Percentiles rank a stretch among this genome's conserved stretches.
Evolutionary conservation across 2,888 invertebrate species (phyloP).

Genomic region (Busseola fusca): DNA sequence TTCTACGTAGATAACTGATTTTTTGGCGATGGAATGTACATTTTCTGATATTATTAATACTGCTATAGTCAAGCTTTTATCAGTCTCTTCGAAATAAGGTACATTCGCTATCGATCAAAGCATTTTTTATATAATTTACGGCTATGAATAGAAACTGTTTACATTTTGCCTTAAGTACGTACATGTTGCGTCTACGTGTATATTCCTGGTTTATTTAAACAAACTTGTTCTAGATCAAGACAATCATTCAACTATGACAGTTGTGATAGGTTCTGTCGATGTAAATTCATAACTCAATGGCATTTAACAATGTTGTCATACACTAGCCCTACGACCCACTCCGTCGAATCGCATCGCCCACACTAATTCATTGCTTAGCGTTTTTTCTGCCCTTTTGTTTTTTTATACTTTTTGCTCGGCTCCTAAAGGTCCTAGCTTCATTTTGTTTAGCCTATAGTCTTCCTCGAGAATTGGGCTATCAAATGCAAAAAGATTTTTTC

Average conservation of each 20-base stretch:
- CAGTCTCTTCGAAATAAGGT: background rate
- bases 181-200: constrained; percentile 3
- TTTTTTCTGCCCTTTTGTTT: background rate
- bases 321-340: background rate
- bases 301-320: background rate
- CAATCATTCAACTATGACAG: background rate
- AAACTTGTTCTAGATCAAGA: constrained; percentile 5
- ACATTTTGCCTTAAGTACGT: background rate
- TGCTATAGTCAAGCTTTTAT: background rate
- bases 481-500: background rate
- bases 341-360: background rate
- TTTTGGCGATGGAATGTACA: background rate
- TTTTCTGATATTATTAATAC: too few species aligned
- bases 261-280: background rate
- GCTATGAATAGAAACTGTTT: constrained; percentile 5
- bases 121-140: constrained; percentile 1
- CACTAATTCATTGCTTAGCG: background rate
- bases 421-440: background rate
- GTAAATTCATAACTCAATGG: background rate
- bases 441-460: background rate
- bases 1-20: too few species aligned
- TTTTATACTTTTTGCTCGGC: background rate
- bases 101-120: background rate
- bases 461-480: background rate
- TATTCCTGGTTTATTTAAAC: constrained; percentile 16